Evolutionary conservation across 2,113 vertebrate species (phyloP).

Genomic region (Tor tambroides): DNA sequence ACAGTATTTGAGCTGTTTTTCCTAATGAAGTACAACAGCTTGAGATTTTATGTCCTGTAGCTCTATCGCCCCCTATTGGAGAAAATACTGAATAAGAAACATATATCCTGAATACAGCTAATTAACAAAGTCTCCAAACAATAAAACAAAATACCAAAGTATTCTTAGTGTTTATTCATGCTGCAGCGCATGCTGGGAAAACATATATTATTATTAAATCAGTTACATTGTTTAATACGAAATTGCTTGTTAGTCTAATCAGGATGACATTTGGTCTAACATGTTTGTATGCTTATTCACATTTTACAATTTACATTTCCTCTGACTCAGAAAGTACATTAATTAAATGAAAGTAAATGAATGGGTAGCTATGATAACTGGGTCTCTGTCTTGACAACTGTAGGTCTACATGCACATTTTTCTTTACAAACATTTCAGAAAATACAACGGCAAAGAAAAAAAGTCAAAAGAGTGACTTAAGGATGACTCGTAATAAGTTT

Average conservation of each 20-base stretch:
- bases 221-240: neutral
- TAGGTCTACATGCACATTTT: neutral
- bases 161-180: neutral
- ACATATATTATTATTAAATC: neutral
- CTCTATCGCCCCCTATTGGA: slow-evolving; percentile 37
- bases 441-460: neutral
- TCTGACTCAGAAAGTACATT: neutral
- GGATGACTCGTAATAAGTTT: neutral
- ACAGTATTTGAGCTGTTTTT: neutral
- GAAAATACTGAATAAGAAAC: neutral
- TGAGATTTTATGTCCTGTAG: neutral
- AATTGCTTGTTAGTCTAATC: neutral
- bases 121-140: neutral
- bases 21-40: neutral
- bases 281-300: neutral
- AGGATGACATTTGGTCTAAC: neutral
- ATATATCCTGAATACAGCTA: neutral
- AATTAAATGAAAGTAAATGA: no score
- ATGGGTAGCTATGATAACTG: neutral
- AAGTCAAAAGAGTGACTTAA: neutral
- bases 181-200: neutral
- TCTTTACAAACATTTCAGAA: neutral
- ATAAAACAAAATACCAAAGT: neutral
- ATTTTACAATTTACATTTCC: neutral
- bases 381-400: neutral